A percentile compares a stretch with the other conserved stretches of the same genome.
phyloP scores from a whole-genome alignment of 2,113 vertebrate genomes.

The Eira barbara region DNA sequence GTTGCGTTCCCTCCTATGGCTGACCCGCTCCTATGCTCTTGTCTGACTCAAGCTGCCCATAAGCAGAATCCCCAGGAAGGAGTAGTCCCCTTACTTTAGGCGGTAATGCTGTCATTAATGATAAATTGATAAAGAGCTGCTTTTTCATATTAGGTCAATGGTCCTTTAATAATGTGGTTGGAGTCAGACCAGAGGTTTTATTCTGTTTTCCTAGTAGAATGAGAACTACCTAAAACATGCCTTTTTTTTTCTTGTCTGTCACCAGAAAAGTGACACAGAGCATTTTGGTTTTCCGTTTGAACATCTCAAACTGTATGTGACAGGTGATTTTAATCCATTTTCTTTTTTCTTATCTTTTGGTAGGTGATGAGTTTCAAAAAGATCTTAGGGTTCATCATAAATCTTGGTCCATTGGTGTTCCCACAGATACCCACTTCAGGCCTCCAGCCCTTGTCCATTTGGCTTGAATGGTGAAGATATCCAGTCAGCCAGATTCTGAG shows the following conservation, averaged over 20 bases:
- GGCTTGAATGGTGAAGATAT: neutral
- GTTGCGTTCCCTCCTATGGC: constrained; percentile 81
- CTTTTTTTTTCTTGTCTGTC: constrained; percentile 80
- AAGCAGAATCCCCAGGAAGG: constrained; percentile 86
- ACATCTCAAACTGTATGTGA: constrained; percentile 49
- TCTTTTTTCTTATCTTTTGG: neutral
- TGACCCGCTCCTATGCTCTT: constrained; percentile 81
- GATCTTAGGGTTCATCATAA: neutral
- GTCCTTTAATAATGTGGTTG: constrained; percentile 92
- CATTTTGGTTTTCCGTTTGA: constrained; percentile 82
- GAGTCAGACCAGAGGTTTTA: constrained; percentile 89
- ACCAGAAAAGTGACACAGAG: constrained; percentile 76
- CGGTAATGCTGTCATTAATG: constrained; percentile 93
- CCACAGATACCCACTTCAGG: neutral
- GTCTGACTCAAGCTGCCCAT: constrained; percentile 85
- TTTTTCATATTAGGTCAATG: constrained; percentile 91
- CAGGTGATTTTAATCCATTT: constrained; percentile 18
- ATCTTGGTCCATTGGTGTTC: neutral
- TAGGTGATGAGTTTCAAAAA: neutral
- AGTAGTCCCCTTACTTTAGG: constrained; percentile 86
- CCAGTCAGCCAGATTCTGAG: neutral
- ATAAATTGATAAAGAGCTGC: constrained; percentile 94
- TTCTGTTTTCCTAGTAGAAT: constrained; percentile 86
- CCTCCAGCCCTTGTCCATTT: rapidly evolving
- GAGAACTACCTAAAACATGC: constrained; percentile 88